Evolutionary conservation across 2,888 invertebrate genomes (phyloP).

Genomic region (Habrosyne pyritoides): DNA sequence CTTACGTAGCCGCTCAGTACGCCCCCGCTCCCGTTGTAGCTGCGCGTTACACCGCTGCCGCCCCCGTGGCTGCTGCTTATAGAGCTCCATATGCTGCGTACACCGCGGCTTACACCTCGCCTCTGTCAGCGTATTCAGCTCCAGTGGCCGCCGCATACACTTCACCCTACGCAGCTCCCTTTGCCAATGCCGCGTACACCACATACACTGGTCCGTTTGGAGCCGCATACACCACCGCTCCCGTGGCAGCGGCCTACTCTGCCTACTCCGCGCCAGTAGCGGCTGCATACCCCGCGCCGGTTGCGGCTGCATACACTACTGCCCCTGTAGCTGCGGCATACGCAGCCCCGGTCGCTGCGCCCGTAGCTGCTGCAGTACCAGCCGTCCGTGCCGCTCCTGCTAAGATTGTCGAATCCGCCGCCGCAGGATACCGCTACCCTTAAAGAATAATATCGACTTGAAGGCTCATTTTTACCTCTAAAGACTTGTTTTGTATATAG

Average conservation of each 20-base stretch:
- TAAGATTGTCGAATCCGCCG: slow-evolving; percentile 81
- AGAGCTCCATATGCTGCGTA: slow-evolving; percentile 30
- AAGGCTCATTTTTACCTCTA: slow-evolving; percentile 49
- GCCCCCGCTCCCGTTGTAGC: slow-evolving; percentile 42
- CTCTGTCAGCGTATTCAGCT: slow-evolving; percentile 17
- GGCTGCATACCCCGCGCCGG: slow-evolving; percentile 34
- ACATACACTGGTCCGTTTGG: slow-evolving; percentile 34
- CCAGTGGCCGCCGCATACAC: slow-evolving; percentile 27
- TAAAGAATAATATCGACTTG: slow-evolving; percentile 50
- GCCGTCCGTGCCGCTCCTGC: slow-evolving; percentile 86
- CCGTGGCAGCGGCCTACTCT: slow-evolving; percentile 28
- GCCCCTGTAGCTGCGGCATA: slow-evolving; percentile 32
- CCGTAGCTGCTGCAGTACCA: slow-evolving; percentile 54
- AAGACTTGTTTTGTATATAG: slow-evolving; percentile 73
- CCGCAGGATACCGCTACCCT: slow-evolving; percentile 72
- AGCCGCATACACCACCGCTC: slow-evolving; percentile 25
- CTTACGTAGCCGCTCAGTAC: slow-evolving; percentile 30
- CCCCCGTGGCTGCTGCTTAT: slow-evolving; percentile 29
- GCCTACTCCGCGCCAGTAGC: slow-evolving; percentile 32
- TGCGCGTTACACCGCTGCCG: slow-evolving; percentile 44
- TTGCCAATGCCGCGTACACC: slow-evolving; percentile 22
- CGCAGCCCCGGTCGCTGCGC: slow-evolving; percentile 34
- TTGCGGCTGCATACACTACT: slow-evolving; percentile 19
- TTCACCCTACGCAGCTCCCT: slow-evolving; percentile 14
- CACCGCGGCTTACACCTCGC: slow-evolving; percentile 17